Evolutionary conservation across 2,113 vertebrate species (phyloP).

Genomic region (Lasiurus borealis): DNA sequence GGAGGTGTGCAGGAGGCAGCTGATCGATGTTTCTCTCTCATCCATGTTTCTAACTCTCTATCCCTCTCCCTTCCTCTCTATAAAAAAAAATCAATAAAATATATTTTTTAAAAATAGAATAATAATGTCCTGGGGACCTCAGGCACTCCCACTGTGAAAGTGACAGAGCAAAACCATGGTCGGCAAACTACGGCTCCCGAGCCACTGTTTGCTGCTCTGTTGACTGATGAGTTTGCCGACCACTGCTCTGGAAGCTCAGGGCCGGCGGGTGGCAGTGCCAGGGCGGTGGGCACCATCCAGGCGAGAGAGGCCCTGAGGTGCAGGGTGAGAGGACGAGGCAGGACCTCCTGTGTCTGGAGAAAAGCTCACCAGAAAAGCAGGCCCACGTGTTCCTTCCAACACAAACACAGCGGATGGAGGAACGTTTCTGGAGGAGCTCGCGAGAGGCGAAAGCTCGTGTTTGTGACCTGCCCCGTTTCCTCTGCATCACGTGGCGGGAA

Average conservation of each 20-base stretch:
- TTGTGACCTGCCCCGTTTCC: constrained; percentile 19
- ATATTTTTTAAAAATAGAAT: too few species aligned
- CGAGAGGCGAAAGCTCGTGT: constrained; percentile 59
- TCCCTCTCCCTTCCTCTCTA: too few species aligned
- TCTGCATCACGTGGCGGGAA: neutral
- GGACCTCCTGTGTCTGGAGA: neutral
- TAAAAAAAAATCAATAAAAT: too few species aligned
- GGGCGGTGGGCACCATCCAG: neutral
- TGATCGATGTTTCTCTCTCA: too few species aligned
- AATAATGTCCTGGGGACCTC: neutral
- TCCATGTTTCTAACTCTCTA: too few species aligned
- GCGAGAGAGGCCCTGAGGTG: neutral
- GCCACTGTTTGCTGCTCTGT: too few species aligned
- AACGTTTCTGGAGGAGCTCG: neutral
- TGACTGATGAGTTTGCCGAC: too few species aligned
- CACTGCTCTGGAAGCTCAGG: neutral
- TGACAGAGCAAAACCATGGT: neutral
- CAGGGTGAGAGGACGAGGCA: neutral
- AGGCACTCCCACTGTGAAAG: neutral
- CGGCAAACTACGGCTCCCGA: too few species aligned
- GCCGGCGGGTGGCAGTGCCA: neutral
- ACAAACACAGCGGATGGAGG: constrained; percentile 38
- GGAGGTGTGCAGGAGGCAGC: too few species aligned
- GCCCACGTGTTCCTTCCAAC: constrained; percentile 34
- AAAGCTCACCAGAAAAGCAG: constrained; percentile 16